phyloP scores from a whole-genome alignment of 1,140 invertebrate species.

The Bradynema listronoti region DNA sequence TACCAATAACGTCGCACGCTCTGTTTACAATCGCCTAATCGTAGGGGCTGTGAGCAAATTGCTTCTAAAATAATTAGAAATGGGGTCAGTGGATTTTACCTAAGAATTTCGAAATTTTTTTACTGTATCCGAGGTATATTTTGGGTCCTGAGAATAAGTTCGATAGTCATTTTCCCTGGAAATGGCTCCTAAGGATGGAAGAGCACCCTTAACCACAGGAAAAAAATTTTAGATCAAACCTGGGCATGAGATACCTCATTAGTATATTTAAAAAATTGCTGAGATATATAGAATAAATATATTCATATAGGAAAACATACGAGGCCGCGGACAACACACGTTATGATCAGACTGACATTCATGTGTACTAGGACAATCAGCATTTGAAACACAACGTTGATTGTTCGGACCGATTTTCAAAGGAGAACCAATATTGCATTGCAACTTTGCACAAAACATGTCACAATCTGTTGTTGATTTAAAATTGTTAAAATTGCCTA shows the following conservation, averaged over 20 bases:
- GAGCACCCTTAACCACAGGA: too few species aligned
- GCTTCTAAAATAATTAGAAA: slow-evolving; percentile 52
- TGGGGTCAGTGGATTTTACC: too few species aligned
- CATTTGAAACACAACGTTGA: slow-evolving; percentile 49
- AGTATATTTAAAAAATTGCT: too few species aligned
- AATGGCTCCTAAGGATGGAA: too few species aligned
- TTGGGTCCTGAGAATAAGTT: too few species aligned
- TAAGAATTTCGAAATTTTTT: too few species aligned
- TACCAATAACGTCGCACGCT: slow-evolving; percentile 57
- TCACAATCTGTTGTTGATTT: slow-evolving; percentile 52
- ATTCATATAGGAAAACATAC: too few species aligned
- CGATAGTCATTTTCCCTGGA: too few species aligned
- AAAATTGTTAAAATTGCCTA: slow-evolving; percentile 58
- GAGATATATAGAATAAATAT: too few species aligned
- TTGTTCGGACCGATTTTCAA: slow-evolving; percentile 55
- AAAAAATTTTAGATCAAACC: too few species aligned
- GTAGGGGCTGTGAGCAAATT: slow-evolving; percentile 56
- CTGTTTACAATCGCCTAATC: slow-evolving; percentile 56
- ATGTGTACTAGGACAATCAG: slow-evolving; percentile 53
- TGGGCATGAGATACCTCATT: too few species aligned
- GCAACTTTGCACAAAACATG: slow-evolving; percentile 55
- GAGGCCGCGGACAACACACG: slow-evolving; percentile 53
- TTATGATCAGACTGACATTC: slow-evolving; percentile 55
- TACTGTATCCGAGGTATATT: too few species aligned
- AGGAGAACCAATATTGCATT: slow-evolving; percentile 53